Evolutionary conservation across 2,797 vertebrate species (phyloP).

Genomic region (Odontamblyopus rebecca): DNA sequence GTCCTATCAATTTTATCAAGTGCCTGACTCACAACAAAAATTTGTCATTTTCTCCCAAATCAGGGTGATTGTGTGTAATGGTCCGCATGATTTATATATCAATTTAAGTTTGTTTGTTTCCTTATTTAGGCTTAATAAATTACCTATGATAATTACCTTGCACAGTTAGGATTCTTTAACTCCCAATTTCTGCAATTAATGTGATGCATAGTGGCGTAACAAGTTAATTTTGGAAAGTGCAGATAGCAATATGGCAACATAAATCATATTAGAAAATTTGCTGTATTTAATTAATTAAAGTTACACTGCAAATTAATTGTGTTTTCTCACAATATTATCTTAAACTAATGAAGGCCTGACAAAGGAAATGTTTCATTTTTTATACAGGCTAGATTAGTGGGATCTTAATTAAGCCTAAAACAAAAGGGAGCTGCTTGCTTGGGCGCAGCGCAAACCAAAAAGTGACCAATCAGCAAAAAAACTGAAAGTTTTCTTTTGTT

Average conservation of each 20-base stretch:
- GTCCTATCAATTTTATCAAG: conserved; percentile 96
- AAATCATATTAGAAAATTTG: conserved; percentile 89
- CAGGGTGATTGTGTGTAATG: conserved; percentile 86
- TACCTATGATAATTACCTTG: conserved; percentile 88
- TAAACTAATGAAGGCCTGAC: conserved; percentile 80
- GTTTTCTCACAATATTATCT: conserved; percentile 82
- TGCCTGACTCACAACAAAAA: conserved; percentile 84
- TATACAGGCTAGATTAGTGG: conserved; percentile 78
- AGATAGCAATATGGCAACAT: conserved; percentile 88
- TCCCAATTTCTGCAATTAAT: conserved; percentile 81
- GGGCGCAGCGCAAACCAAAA: conserved; percentile 71
- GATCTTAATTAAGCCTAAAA: conserved; percentile 87
- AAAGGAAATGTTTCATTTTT: conserved; percentile 77
- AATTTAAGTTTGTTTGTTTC: conserved; percentile 98
- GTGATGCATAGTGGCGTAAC: conserved; percentile 81
- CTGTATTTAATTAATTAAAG: conserved; percentile 82
- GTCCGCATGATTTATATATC: conserved; percentile 93
- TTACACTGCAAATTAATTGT: conserved; percentile 81
- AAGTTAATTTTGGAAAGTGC: conserved; percentile 85
- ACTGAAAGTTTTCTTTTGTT: conserved; percentile 82
- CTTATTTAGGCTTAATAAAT: conserved; percentile 86
- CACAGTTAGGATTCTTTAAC: conserved; percentile 71
- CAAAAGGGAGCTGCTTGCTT: conserved; percentile 78
- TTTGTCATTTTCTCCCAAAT: conserved; percentile 91
- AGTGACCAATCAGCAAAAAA: conserved; percentile 78